Base-by-base conservation (phyloP, 2,797 vertebrate species). In the Florisuga fusca region DNA sequence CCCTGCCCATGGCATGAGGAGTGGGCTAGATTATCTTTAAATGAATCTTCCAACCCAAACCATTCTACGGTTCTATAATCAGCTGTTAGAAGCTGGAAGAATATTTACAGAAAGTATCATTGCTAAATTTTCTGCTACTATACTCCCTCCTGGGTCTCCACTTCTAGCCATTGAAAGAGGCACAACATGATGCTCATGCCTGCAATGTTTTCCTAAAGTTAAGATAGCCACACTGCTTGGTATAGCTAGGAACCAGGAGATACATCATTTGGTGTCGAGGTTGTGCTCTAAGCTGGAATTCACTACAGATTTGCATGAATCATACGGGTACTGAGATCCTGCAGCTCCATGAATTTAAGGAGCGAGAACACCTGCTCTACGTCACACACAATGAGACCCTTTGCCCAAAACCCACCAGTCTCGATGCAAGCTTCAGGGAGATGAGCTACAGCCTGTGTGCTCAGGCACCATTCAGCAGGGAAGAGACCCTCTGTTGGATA, bases 341-440 rank as follows among this genome's bases (percentile, higher is more conserved):
- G 29, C 4, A 76, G 38, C 11, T 83, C 57, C 36, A 13, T 5
- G 23, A 81, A 53, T 53, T 17, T 66, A 63, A 64, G 26, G 26
- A 72, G 36, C 68, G 38, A 80, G 38, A 80, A 41, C 21, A 63
- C 22, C 22, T 91, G 38, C 67, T 64, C 63, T 77, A n/a, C 46
- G 38, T 58, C 45, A 58, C 36, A 63, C 36, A 45, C 22, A 78
- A 7, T 31, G 33, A 72, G 20, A 59, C 4, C 8, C n/a, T 72
- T 43, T 61, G n/a, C 20, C 23, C 7, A 1, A 61, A 87, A 90
- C 6, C 19, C 38, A 50, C 29, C 33, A 86, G 31, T 50, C 61
- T 46, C 1, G 0, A 48, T 1, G 3, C 0, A 1, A 75, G 9
- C 26, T 87, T 81, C 41, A 38, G n/a, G 26, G 31, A 78, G 23